Base-by-base conservation (phyloP, 2,797 vertebrate genomes). In the Hirundo rustica region DNA sequence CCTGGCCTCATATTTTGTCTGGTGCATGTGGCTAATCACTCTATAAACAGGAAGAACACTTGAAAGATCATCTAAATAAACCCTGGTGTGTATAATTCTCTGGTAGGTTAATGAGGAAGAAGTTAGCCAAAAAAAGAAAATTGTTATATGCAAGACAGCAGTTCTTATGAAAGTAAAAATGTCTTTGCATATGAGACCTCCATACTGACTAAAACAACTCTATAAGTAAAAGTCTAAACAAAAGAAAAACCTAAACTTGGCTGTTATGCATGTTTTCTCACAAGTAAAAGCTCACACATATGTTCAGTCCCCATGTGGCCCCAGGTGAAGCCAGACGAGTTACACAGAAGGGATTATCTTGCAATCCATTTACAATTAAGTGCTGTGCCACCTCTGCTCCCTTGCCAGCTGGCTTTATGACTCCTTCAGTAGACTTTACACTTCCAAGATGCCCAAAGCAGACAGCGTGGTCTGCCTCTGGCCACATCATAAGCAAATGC, bases 41-140 rank as follows among this genome's bases (percentile, higher is more conserved):
- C 67, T 92, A 65, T 96, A 97, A 97, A 96, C 96, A 97, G 96
- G 93, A 97, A 95, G 67, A 45, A 95, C 50, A 82, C 74, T 95
- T 88, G 57, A 87, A 94, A 92, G 74, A 74, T 85, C 57, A 74
- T 79, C 94, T 95, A 96, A 97, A 96, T 94, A 96, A 95, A 94
- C 34, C 10, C 57, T 76, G 54, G 22, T 90, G 83, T 95, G 68
- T 87, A 73, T 86, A 93, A 88, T 86, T 93, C 66, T 38, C 27
- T 34, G n/a, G 29, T 85, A 92, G 83, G 89, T 92, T 94, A 76
- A 85, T 44, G 83, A 93, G 16, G 57, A 92, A 94, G 66, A 87
- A 66, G 22, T 72, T 47, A 12, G 32, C 60, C 75, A 55, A 79
- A 86, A 88, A 51, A 40, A 57, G 65, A 82, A 88, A 85, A 85